Conservation (phyloP, 2,888 invertebrate species). For the Hyalella azteca region DNA sequence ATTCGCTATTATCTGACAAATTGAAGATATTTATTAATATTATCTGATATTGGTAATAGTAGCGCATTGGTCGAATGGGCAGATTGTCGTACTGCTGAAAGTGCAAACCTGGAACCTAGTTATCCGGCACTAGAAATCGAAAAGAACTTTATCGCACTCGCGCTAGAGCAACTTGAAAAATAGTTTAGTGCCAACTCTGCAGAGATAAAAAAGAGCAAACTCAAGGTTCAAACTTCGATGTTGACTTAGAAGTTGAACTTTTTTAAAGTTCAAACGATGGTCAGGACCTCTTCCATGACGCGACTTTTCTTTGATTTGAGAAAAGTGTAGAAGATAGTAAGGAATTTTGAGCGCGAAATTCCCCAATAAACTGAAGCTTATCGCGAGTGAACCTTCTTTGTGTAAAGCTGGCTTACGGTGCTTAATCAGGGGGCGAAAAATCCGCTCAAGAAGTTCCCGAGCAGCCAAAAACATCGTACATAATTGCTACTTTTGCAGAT, state of each 20-base stretch:
- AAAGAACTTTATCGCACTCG: neutral
- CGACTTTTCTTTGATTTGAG: neutral
- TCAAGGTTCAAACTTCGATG: neutral
- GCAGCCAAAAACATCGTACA: neutral
- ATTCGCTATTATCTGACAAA: no score
- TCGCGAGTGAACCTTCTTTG: neutral
- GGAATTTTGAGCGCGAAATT: neutral
- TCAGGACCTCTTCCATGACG: neutral
- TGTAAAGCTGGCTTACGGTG: neutral
- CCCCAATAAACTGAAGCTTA: conserved; percentile 11
- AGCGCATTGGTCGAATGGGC: no score
- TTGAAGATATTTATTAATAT: no score
- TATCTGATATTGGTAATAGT: no score
- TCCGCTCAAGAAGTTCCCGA: neutral
- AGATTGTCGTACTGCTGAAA: no score
- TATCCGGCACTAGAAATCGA: no score
- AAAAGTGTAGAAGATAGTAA: conserved; percentile 2
- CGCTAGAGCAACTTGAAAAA: no score
- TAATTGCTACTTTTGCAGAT: neutral
- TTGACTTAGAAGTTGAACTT: neutral
- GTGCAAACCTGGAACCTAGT: no score
- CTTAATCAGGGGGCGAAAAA: neutral
- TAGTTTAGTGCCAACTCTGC: no score
- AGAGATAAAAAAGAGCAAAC: neutral
- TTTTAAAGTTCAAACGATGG: neutral